phyloP scores from a whole-genome alignment of 2,797 vertebrate species.

The Perodicticus potto region DNA sequence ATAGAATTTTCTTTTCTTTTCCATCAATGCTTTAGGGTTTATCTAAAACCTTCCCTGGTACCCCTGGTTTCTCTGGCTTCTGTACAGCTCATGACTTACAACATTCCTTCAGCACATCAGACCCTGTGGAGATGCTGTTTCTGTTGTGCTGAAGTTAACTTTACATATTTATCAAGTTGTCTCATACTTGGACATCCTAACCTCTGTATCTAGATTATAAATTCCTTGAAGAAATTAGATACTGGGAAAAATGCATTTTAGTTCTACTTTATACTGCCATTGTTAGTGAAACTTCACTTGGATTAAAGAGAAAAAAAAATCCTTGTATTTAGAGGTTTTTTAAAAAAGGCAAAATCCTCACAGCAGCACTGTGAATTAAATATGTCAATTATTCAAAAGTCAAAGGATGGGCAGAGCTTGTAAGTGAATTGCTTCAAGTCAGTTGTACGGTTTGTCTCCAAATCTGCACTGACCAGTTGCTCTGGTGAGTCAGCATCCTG shows the following conservation, averaged over 20 bases:
- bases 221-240: background rate
- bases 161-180: constrained; percentile 32
- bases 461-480: background rate
- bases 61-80: background rate
- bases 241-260: background rate
- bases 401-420: background rate
- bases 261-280: background rate
- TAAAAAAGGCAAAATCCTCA: background rate
- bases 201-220: background rate
- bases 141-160: constrained; percentile 15
- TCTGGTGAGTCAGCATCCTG: background rate
- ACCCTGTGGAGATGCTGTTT: background rate
- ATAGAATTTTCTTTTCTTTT: background rate
- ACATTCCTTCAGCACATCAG: background rate
- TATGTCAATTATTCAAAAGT: background rate
- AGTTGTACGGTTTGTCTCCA: background rate
- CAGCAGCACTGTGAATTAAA: background rate
- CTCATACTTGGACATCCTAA: constrained; percentile 8
- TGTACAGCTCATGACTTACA: background rate
- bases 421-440: constrained; percentile 7
- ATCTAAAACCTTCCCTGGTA: background rate
- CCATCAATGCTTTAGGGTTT: background rate
- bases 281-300: background rate
- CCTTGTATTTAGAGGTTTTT: background rate
- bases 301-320: background rate